Evolutionary conservation across 2,797 vertebrate genomes (phyloP), one percentile per base, ranked within the genome.

Genomic region (Sebastes miniatus): DNA sequence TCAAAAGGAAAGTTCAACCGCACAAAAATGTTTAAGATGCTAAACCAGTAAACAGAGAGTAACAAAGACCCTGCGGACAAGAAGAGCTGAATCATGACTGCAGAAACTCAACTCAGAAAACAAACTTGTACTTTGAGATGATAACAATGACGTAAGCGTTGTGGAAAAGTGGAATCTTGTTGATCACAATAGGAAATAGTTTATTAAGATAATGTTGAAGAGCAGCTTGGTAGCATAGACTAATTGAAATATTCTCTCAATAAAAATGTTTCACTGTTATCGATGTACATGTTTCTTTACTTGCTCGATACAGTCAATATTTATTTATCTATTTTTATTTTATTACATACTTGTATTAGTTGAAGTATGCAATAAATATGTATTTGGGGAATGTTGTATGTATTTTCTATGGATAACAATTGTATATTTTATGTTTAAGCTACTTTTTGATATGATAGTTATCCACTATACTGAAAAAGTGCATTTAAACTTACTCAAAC

Each of bases 1-100:
- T 90, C 92, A 12, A 98, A 97, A 92, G 95, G 95, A 79, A 98
- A 96, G 87, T 96, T 98, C 91, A 98, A 96, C 81, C 91, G 95
- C 63, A 92, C 95, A 79, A 97, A 97, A 84, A 88, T 98, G 80
- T 93, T 98, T 77, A 97, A 96, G 90, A 92, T 96, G 80, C 91
- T 97, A 69, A 95, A 95, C 74, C 95, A 94, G 68, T 97, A 97
- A 92, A 89, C 94, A 3, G 96, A 96, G 3, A 78, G 86, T 87
- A 95, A 90, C 77, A 95, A 84, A 77, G 65, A 86, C 63, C 62
- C 80, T 0, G 8, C 9, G 50, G 83, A 81, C 2, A 90, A 92
- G 32, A 91, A 90, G 69, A 90, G 52, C 76, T 91, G 77, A 93
- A 47, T 25, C 10, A 11, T 16, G 18, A 59, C 64, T 58, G 52